A percentile compares a stretch with the other conserved stretches of the same genome.
Evolutionary conservation across 2,888 invertebrate genomes (phyloP).

Genomic region (Drosophila setosimentum): DNA sequence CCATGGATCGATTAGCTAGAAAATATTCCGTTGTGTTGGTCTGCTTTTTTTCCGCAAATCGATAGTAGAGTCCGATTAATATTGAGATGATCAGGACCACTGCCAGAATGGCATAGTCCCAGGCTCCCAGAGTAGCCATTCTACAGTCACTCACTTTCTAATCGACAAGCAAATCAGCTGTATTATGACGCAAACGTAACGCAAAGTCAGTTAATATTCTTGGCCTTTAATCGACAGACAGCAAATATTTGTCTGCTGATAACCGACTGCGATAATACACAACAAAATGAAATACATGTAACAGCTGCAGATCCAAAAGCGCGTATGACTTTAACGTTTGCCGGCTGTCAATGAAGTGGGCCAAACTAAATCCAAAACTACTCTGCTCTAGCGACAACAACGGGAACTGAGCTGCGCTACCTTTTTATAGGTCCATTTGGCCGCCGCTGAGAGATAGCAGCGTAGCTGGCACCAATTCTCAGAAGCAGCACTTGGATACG

Average conservation of each 20-base stretch:
- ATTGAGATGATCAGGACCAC: slow-evolving; percentile 90
- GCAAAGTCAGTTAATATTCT: slow-evolving; percentile 14
- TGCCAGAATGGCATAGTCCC: slow-evolving; percentile 92
- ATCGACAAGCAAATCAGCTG: not conserved
- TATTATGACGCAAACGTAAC: not conserved
- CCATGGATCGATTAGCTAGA: slow-evolving; percentile 92
- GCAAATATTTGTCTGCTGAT: slow-evolving; percentile 48
- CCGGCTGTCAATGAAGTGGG: slow-evolving; percentile 68
- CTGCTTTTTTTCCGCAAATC: slow-evolving; percentile 94
- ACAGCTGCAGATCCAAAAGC: slow-evolving; percentile 12
- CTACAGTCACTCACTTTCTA: slow-evolving; percentile 20
- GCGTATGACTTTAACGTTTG: slow-evolving; percentile 62
- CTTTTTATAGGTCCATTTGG: slow-evolving; percentile 39
- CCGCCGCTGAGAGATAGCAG: slow-evolving; percentile 46
- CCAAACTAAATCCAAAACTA: slow-evolving; percentile 26
- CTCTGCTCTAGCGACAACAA: slow-evolving; percentile 22
- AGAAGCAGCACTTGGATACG: not conserved
- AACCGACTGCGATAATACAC: slow-evolving; percentile 41
- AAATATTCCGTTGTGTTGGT: slow-evolving; percentile 95
- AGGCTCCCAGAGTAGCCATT: slow-evolving; percentile 86
- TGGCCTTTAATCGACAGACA: slow-evolving; percentile 45
- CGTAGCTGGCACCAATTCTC: slow-evolving; percentile 23
- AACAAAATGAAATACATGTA: slow-evolving; percentile 13
- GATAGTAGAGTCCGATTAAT: slow-evolving; percentile 92
- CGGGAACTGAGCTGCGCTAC: slow-evolving; percentile 12